Conservation (phyloP, 2,888 invertebrate genomes). For the Phalangium opilio region DNA sequence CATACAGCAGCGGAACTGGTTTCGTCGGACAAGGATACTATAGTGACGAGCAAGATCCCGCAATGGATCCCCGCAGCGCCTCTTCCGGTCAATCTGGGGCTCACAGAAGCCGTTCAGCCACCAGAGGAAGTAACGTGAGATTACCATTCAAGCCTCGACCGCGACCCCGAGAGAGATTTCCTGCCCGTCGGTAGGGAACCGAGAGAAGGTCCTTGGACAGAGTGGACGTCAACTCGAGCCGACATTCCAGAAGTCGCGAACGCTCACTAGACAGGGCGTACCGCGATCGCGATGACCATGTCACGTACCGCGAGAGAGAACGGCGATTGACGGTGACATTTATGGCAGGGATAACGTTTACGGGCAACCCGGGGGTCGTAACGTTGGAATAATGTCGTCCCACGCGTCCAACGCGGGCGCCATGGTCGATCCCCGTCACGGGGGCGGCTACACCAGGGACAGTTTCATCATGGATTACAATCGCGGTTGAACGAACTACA, state of each 20-base stretch:
- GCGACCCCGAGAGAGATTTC: conserved; percentile 59
- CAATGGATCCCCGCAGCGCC: conserved; percentile 14
- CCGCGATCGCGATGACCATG: conserved; percentile 11
- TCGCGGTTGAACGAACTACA: conserved; percentile 89
- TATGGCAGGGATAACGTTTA: conserved; percentile 8
- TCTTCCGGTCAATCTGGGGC: conserved; percentile 8
- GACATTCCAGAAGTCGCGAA: conserved; percentile 33
- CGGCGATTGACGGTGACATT: conserved; percentile 9
- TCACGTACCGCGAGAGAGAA: conserved; percentile 12
- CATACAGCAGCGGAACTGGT: conserved; percentile 15
- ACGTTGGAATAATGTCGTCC: neutral
- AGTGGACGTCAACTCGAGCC: conserved; percentile 18
- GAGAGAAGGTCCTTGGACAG: conserved; percentile 49
- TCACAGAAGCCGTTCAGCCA: conserved; percentile 17
- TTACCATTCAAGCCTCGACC: conserved; percentile 43
- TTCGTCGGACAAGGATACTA: conserved; percentile 19
- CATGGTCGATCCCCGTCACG: neutral
- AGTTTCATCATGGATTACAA: conserved; percentile 71
- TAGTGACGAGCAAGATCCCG: conserved; percentile 18
- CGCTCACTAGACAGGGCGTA: conserved; percentile 46
- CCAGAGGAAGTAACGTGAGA: conserved; percentile 20
- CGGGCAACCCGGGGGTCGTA: neutral
- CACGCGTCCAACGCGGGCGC: no score
- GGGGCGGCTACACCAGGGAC: conserved; percentile 31
- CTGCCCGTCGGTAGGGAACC: conserved; percentile 52